Evolutionary conservation across 2,888 invertebrate species (phyloP).

Genomic region (Machimus rusticus): DNA sequence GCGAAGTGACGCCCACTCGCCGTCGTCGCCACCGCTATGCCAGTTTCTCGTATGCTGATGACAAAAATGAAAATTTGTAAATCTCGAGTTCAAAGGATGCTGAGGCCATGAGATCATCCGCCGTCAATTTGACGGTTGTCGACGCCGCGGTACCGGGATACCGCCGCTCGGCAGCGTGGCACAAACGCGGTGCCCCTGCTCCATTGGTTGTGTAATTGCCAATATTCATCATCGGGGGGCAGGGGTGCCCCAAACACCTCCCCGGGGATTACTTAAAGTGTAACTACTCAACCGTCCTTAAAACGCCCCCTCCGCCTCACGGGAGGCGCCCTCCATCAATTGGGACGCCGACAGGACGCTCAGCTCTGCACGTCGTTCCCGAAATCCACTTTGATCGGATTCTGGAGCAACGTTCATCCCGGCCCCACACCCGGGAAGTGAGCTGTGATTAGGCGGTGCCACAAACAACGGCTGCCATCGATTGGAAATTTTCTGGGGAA

Average conservation of each 20-base stretch:
- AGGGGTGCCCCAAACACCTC: background rate
- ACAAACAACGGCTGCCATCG: background rate
- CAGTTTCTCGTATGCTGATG: background rate
- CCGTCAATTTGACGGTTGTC: background rate
- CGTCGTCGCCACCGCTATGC: background rate
- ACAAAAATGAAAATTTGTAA: background rate
- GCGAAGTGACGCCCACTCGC: background rate
- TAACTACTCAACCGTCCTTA: conserved; percentile 1
- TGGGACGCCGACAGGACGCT: background rate
- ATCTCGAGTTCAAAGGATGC: conserved; percentile 7
- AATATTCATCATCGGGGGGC: conserved; percentile 1
- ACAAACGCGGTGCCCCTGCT: background rate
- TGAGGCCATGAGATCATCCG: background rate
- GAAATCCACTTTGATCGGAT: conserved; percentile 7
- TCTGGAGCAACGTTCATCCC: background rate
- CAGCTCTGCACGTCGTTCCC: background rate
- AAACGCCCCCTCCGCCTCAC: background rate
- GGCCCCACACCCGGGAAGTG: background rate
- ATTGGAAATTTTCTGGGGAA: background rate
- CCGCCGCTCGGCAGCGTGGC: background rate
- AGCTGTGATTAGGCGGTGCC: background rate
- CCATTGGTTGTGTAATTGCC: background rate
- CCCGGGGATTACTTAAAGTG: background rate
- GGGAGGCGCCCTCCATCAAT: background rate
- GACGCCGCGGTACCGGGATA: background rate